Evolutionary conservation across 1,140 invertebrate species (phyloP), one percentile per base, ranked within the genome.

Genomic region (Calliopsis andreniformis): DNA sequence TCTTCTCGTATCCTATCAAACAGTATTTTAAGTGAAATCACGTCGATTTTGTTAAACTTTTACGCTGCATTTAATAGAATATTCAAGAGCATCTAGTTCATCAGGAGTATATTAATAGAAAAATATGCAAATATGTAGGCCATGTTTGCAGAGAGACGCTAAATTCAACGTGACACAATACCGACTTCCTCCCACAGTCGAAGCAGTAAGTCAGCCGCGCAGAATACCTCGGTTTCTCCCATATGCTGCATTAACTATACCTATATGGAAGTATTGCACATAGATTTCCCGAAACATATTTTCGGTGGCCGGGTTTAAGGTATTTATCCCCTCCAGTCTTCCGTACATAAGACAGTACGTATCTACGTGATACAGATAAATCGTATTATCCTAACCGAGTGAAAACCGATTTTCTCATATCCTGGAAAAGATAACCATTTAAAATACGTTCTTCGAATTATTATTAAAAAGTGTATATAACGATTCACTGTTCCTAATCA

Each of bases 211-310:
- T 25, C 20, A 49, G 49, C n/a, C 39, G 43, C 43, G 45, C 28
- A 51, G 56, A 77, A 77, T 77, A 66, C 32, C 47, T 61, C 32
- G 39, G 59, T 77, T 18, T 10, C 56, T 47, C 49, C 59, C 49
- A 28, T 53, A n/a, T 56, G 39, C 32, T 6, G 16, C 39, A 42
- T 73, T 55, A 66, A 55, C 8, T n/a, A 68, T 42, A n/a, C n/a
- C n/a, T n/a, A n/a, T 76, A 75, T 14, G 3, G 30, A 43, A n/a
- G 30, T 70, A 66, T 80, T 35, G 61, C 42, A 76, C 58, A 56
- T 45, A 56, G 53, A 77, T 32, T 20, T 58, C 42, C 0, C 39
- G 28, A 28, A 81, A 62, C 42, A 30, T 55, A 35, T 67, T 77
- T 43, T 49, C 61, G n/a, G 56, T 28, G 61, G 61, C 39, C 49